phyloP scores from a whole-genome alignment of 2,888 invertebrate genomes.

The Rhimphoctona megacephalus region DNA sequence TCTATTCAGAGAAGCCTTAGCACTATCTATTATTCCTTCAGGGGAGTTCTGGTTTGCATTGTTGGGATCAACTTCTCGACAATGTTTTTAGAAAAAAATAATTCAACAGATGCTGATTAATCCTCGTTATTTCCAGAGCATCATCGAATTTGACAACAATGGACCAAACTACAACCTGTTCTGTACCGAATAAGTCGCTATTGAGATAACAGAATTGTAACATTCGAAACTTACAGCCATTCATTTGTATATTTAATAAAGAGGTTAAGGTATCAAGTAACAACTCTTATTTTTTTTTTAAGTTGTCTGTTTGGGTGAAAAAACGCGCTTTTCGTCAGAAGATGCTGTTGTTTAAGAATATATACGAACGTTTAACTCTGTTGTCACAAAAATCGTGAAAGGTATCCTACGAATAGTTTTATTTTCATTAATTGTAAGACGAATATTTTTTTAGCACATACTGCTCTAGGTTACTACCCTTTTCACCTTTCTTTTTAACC shows the following conservation, averaged over 20 bases:
- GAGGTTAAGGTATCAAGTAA: neutral
- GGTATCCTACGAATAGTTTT: too few relatives aligned
- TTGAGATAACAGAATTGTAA: neutral
- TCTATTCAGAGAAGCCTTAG: constrained; percentile 12
- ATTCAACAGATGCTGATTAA: constrained; percentile 19
- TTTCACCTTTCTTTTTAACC: too few relatives aligned
- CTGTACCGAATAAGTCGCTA: neutral
- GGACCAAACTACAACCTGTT: constrained; percentile 39
- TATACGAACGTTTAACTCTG: neutral
- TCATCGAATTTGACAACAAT: constrained; percentile 24
- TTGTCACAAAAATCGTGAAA: too few relatives aligned
- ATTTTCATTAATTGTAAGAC: too few relatives aligned
- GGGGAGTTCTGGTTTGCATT: constrained; percentile 57
- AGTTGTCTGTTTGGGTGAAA: neutral
- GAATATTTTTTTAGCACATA: too few relatives aligned
- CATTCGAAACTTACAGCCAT: neutral
- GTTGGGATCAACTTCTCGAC: constrained; percentile 45
- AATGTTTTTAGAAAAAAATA: constrained; percentile 1
- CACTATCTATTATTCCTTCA: constrained; percentile 29
- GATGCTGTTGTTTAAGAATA: neutral
- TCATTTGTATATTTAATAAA: neutral
- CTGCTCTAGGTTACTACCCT: too few relatives aligned
- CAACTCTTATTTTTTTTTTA: too few relatives aligned
- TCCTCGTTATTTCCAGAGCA: constrained; percentile 28
- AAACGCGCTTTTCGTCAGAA: neutral